Base-by-base conservation (phyloP, 1,140 invertebrate species). In the Condylostylus longicornis region DNA sequence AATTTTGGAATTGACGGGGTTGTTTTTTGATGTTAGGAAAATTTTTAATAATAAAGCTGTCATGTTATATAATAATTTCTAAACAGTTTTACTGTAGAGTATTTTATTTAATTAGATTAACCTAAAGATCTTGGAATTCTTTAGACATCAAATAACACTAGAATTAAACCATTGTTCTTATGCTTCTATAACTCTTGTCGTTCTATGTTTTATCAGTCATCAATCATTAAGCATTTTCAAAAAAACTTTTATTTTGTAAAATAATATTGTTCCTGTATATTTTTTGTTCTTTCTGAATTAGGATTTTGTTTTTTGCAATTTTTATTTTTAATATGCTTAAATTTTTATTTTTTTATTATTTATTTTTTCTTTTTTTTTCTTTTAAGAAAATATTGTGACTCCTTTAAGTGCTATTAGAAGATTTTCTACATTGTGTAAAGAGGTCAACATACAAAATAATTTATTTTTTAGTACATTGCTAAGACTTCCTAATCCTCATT, bases 381-480 rank as follows among this genome's bases (percentile, higher is more conserved):
- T 33, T 36, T 33, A 23, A 32, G 23, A 38, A 34, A 37, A 54
- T 53, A 50, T 55, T 50, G 38, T 21, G 15, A 34, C 43, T 42
- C 50, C 51, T 33, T 50, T 47, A 33, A 46, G 46, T 18, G 56
- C 53, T 34, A 56, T 59, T 33, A 40, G 56, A 37, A 43, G 56
- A 13, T 59, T 55, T 44, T 59, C 56, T 1, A 55, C 56, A 35
- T 46, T 59, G 28, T 59, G 56, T 51, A 59, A 57, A 44, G 54
- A 59, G 35, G 44, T 59, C 21, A 48, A 46, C 28, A 52, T 52
- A 42, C 48, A 55, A 36, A 46, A 46, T 32, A 59, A 59, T 40
- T 45, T 54, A 30, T 59, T 57, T 39, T 59, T 57, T 36, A n/a
- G n/a, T n/a, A n/a, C n/a, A n/a, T n/a, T n/a, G n/a, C n/a, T n/a